Conservation (phyloP, 2,113 vertebrate species). For the Cottus gobio region DNA sequence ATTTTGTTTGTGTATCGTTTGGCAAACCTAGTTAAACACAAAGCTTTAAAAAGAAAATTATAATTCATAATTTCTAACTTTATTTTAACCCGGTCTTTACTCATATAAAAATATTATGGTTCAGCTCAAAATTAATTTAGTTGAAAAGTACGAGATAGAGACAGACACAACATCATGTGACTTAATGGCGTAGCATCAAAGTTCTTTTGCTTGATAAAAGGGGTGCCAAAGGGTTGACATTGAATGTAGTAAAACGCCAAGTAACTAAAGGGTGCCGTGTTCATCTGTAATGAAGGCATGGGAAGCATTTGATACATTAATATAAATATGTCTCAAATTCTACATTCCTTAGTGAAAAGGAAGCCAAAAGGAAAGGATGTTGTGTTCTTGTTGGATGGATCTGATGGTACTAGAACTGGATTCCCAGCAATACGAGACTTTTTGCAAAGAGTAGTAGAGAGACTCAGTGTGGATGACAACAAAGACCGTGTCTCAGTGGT, state of each 20-base stretch:
- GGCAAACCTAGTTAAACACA: neutral
- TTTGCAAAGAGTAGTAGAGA: constrained; percentile 61
- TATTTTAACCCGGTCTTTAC: too few relatives aligned
- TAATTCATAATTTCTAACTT: too few relatives aligned
- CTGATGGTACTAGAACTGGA: constrained; percentile 34
- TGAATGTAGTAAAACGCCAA: too few relatives aligned
- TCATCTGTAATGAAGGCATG: too few relatives aligned
- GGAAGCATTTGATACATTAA: neutral
- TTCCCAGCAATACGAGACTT: constrained; percentile 58
- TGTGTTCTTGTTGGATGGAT: constrained; percentile 79
- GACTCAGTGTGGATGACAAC: constrained; percentile 62
- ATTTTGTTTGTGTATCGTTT: neutral
- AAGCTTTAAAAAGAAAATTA: too few relatives aligned
- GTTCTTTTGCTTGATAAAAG: too few relatives aligned
- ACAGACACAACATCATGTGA: too few relatives aligned
- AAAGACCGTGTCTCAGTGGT: constrained; percentile 1
- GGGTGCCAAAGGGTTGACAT: too few relatives aligned
- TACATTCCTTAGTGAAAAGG: constrained; percentile 33
- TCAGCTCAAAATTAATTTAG: too few relatives aligned
- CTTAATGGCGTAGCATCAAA: too few relatives aligned
- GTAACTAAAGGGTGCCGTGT: too few relatives aligned
- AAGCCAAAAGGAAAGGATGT: constrained; percentile 41
- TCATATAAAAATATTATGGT: neutral
- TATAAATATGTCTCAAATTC: neutral
- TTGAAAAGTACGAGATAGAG: too few relatives aligned